phyloP scores from a whole-genome alignment of 2,888 invertebrate genomes.

The Archaeoteleia sp. region DNA sequence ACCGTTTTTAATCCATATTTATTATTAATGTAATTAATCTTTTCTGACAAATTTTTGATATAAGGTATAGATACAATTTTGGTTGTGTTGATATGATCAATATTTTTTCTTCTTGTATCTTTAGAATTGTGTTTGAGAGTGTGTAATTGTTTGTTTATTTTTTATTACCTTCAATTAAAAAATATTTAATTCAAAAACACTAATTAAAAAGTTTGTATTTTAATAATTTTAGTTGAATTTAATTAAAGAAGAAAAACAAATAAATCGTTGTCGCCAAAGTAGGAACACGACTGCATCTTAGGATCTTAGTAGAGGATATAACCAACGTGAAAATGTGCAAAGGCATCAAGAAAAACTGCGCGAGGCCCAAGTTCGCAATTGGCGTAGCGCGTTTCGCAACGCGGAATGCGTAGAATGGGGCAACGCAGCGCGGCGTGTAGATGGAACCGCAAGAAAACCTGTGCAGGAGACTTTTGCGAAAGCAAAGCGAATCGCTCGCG shows the following conservation, averaged over 20 bases:
- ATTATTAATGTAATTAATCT: too few relatives aligned
- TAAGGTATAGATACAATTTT: too few relatives aligned
- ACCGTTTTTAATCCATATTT: too few relatives aligned
- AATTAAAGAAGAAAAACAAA: conserved; percentile 6
- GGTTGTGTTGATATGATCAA: too few relatives aligned
- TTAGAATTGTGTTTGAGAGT: too few relatives aligned
- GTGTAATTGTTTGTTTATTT: too few relatives aligned
- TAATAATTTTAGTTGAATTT: too few relatives aligned
- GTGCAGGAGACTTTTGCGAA: conserved; percentile 58
- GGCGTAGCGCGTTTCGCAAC: conserved; percentile 54
- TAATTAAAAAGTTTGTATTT: too few relatives aligned
- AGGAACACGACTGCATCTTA: conserved; percentile 1
- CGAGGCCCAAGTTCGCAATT: conserved; percentile 55
- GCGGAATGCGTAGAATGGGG: conserved; percentile 62
- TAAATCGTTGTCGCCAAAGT: conserved; percentile 26
- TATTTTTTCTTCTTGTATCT: too few relatives aligned
- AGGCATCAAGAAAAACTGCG: conserved; percentile 15
- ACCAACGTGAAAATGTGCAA: conserved; percentile 10
- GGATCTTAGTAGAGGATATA: too few relatives aligned
- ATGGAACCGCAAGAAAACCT: conserved; percentile 48
- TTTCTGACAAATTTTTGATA: too few relatives aligned
- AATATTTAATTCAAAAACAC: conserved; percentile 4
- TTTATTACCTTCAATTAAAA: too few relatives aligned
- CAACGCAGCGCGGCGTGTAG: conserved; percentile 54
- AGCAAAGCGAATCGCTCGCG: conserved; percentile 42